phyloP scores from a whole-genome alignment of 2,797 vertebrate genomes.

The Mus minutoides region DNA sequence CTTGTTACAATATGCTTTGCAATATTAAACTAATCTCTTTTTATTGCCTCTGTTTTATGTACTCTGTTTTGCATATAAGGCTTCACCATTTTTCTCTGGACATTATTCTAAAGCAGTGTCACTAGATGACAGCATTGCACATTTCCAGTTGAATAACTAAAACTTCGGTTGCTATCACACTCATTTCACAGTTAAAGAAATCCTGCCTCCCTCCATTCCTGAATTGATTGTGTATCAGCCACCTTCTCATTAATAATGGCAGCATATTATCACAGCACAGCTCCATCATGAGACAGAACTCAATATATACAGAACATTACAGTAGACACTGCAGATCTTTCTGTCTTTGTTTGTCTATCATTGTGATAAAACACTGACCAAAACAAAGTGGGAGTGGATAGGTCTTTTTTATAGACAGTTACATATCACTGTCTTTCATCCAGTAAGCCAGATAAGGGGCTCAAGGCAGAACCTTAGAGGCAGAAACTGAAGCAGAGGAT shows the following conservation, averaged over 20 bases:
- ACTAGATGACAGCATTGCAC: background rate
- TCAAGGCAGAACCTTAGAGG: background rate
- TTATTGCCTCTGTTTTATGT: background rate
- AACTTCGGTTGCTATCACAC: background rate
- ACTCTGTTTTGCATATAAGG: background rate
- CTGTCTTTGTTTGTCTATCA: background rate
- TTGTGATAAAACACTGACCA: background rate
- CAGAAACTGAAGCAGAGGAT: background rate
- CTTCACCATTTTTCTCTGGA: background rate
- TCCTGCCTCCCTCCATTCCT: background rate
- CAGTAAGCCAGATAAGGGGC: no score
- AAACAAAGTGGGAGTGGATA: background rate
- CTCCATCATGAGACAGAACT: background rate
- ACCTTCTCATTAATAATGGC: background rate
- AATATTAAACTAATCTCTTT: background rate
- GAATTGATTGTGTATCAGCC: background rate
- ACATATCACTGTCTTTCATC: no score
- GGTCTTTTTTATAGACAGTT: background rate
- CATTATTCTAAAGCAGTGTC: background rate
- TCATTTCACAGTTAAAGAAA: background rate
- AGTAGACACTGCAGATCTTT: background rate
- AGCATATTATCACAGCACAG: background rate
- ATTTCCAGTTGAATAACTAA: background rate
- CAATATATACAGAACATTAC: background rate
- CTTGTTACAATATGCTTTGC: conserved; percentile 40